Conservation (phyloP, 2,888 invertebrate species). For the Diarsia dahlii region DNA sequence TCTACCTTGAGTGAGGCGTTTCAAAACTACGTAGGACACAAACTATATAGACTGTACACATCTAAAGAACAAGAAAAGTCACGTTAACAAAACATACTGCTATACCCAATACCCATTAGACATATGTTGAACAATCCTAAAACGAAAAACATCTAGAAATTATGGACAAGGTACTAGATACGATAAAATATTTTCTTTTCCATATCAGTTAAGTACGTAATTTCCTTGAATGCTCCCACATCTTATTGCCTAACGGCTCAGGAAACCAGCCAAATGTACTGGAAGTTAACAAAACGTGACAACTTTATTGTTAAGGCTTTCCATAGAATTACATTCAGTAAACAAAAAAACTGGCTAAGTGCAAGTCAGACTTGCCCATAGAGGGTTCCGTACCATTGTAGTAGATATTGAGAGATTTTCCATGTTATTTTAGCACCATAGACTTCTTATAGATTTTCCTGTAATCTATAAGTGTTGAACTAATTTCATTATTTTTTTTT, state of each 20-base stretch:
- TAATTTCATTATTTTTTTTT: too few relatives aligned
- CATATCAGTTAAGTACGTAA: not conserved
- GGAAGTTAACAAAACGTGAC: conserved; percentile 26
- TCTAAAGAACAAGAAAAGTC: not conserved
- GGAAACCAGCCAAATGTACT: conserved; percentile 30
- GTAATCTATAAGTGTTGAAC: too few relatives aligned
- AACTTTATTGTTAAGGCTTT: conserved; percentile 40
- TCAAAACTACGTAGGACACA: not conserved
- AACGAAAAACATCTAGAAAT: not conserved
- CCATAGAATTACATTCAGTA: conserved; percentile 39
- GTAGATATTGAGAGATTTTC: too few relatives aligned
- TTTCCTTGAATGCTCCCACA: conserved; percentile 16
- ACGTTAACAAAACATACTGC: not conserved
- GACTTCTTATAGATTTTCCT: too few relatives aligned
- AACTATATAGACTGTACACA: not conserved
- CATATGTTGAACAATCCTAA: not conserved
- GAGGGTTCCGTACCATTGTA: too few relatives aligned
- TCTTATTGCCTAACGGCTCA: conserved; percentile 16
- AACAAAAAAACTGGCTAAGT: conserved; percentile 34
- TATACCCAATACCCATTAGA: too few relatives aligned
- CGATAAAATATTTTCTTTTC: conserved; percentile 5
- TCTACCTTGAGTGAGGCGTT: not conserved
- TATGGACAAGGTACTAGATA: not conserved
- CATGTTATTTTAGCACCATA: too few relatives aligned
- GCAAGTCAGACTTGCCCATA: too few relatives aligned